Evolutionary conservation across 2,113 vertebrate species (phyloP), one percentile per base, ranked within the genome.

Genomic region (Amazona guildingii): DNA sequence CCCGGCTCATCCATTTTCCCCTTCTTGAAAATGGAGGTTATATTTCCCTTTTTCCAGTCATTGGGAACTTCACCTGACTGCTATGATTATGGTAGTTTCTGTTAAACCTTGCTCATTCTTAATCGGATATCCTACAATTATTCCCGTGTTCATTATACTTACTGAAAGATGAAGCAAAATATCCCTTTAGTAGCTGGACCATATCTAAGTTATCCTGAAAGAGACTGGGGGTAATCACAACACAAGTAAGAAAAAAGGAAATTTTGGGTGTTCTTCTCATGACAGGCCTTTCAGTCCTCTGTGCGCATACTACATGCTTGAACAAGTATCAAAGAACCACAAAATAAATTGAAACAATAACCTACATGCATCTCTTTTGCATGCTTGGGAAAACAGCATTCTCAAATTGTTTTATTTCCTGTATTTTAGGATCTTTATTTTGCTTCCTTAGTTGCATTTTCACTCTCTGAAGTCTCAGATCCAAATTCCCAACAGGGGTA

Each of bases 401-500:
- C 70, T 95, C 95, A 95, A 93, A 77, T 74, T 94, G 83, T 35
- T 96, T 92, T 79, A 93, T 93, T 66, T 76, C 66, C 69, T 86
- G 89, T 89, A 76, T 81, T 90, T 95, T 83, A 82, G 33, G 62
- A 84, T 73, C n/a, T 87, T 66, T 79, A 31, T 73, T 86, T 96
- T 94, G 57, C 80, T 94, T 94, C 61, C 69, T 91, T 93, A 76
- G 70, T 82, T 94, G 86, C 17, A 43, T 92, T 91, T 76, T 84
- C 62, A 51, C 62, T 84, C 62, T 41, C 17, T 74, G 21, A 64
- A 90, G 5, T 88, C 57, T 96, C 69, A 84, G 57, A 84, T n/a
- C 31, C 52, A 91, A 88, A 86, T 69, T 93, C 59, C 74, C 91
- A 85, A 83, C 57, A 93, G 69, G 44, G 23, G 48, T 80, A 88